Evolutionary conservation across 2,113 vertebrate species (phyloP).

Genomic region (Crocuta crocuta): DNA sequence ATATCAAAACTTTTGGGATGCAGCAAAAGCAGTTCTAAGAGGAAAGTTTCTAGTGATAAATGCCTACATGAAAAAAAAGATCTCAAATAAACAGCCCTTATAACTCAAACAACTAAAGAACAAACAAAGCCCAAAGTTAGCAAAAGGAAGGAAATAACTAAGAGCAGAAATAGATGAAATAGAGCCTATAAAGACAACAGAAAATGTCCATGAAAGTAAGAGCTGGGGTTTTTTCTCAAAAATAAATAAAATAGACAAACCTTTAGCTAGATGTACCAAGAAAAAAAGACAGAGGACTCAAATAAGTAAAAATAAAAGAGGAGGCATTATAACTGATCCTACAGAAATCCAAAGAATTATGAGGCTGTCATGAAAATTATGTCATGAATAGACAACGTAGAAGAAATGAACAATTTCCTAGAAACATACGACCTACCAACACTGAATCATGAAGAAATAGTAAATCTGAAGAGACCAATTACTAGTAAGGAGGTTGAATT

Average conservation of each 20-base stretch:
- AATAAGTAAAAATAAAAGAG: background rate
- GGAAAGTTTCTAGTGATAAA: background rate
- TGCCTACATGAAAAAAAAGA: background rate
- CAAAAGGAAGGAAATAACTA: background rate
- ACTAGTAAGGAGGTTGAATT: background rate
- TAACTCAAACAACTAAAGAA: background rate
- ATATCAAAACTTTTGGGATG: background rate
- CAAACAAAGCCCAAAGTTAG: background rate
- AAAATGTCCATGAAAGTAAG: background rate
- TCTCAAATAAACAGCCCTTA: background rate
- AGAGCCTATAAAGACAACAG: background rate
- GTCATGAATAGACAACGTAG: background rate
- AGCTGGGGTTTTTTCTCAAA: background rate
- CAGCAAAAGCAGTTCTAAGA: background rate
- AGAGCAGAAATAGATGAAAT: background rate
- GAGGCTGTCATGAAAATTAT: background rate
- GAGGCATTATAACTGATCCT: background rate
- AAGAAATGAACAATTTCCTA: background rate
- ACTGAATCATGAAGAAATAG: background rate
- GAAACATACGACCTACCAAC: background rate
- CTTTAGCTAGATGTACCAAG: background rate
- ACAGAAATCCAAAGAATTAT: background rate
- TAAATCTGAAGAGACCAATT: background rate
- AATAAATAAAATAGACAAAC: background rate
- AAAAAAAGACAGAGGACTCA: background rate